Conservation (phyloP, 2,797 vertebrate genomes). For the Masticophis lateralis region DNA sequence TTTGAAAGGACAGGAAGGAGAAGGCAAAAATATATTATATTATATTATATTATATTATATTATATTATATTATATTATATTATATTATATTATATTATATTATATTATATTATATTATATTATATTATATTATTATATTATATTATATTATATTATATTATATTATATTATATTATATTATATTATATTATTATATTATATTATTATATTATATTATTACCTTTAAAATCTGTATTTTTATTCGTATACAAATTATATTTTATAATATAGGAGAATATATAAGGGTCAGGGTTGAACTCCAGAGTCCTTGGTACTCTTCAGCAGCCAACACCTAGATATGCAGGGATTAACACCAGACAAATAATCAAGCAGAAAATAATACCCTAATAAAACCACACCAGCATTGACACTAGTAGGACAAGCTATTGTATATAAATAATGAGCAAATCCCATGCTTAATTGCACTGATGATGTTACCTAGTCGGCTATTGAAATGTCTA, state of each 20-base stretch:
- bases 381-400: background rate
- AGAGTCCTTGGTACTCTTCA: background rate
- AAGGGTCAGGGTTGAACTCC: background rate
- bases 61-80: too few species aligned
- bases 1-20: background rate
- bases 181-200: too few species aligned
- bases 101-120: too few species aligned
- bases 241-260: background rate
- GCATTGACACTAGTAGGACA: background rate
- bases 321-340: background rate
- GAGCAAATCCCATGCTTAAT: background rate
- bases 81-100: too few species aligned
- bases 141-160: too few species aligned
- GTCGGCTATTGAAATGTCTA: background rate
- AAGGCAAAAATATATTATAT: background rate
- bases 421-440: background rate
- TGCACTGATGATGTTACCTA: background rate
- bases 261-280: background rate
- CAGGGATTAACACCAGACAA: background rate
- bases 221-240: background rate
- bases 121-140: too few species aligned
- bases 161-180: too few species aligned
- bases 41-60: too few species aligned
- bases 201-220: too few species aligned
- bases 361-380: background rate